Evolutionary conservation across 1,140 invertebrate genomes (phyloP), one percentile per base, ranked within the genome.

Genomic region (Calosoma granatense): DNA sequence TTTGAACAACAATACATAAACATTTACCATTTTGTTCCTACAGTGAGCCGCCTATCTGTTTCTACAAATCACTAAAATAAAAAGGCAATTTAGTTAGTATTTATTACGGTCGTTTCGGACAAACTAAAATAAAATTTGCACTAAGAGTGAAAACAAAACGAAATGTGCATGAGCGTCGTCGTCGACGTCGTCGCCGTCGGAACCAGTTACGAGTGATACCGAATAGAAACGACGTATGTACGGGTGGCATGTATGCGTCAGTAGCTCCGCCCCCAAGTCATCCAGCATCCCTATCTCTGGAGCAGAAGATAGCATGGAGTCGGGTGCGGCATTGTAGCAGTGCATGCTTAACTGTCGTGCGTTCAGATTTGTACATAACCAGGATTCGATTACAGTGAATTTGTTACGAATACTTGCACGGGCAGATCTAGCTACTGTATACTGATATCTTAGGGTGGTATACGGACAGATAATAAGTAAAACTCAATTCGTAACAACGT

Each of bases 271-370:
- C 41, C 41, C 9, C 41, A 47, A 12, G 9, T 47, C 41, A 47
- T 47, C 41, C 41, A 47, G 41, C 41, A 47, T 6, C 41, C 41
- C 41, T 6, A 17, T 47, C 41, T 47, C 41, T 47, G 41, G 15
- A 47, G 41, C 41, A 17, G 41, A 17, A 47, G 9, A 17, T 9
- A 47, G 4, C 17, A 47, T 47, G 41, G 41, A 47, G 41, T 47
- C 41, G 6, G n/a, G 41, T 47, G 4, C 4, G 6, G 14, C 14
- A 12, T 6, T 47, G 41, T 4, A 12, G 41, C 15, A 47, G 41
- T 47, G 41, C 41, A 47, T 47, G 41, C 15, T 6, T 47, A 36
- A 36, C 26, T 36, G 26, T 36, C 26, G 26, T 36, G n/a, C 26
- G 26, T 9, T 36, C n/a, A n/a, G n/a, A n/a, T 36, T 36, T 36